Evolutionary conservation across 2,113 vertebrate genomes (phyloP).

Genomic region (Aphyosemion australe): DNA sequence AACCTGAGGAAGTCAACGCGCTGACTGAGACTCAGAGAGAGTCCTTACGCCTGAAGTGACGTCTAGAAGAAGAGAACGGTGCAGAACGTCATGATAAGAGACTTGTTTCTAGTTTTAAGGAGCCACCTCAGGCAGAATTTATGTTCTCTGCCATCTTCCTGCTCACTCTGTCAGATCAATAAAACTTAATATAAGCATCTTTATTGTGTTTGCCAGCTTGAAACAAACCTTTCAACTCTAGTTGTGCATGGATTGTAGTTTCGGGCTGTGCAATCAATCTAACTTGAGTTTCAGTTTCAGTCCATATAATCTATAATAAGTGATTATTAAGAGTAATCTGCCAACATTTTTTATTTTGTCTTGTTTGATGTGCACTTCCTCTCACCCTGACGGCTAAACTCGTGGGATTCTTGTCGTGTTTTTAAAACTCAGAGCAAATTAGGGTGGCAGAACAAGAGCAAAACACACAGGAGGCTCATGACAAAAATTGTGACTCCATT

Average conservation of each 20-base stretch:
- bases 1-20: slow-evolving; percentile 44
- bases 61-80: slow-evolving; percentile 61
- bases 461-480: no score
- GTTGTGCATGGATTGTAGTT: slow-evolving; percentile 4
- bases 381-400: no score
- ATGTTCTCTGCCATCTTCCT: slow-evolving; percentile 61
- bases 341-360: no score
- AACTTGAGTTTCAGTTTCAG: no score
- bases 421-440: no score
- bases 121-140: slow-evolving; percentile 71
- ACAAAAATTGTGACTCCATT: no score
- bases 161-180: slow-evolving; percentile 69
- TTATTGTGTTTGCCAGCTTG: slow-evolving; percentile 41
- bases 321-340: no score
- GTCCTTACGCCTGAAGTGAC: slow-evolving; percentile 75
- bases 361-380: no score
- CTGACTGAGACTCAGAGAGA: slow-evolving; percentile 42
- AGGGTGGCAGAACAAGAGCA: no score
- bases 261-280: not conserved
- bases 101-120: slow-evolving; percentile 71
- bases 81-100: slow-evolving; percentile 62
- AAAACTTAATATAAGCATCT: slow-evolving; percentile 46
- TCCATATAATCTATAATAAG: no score
- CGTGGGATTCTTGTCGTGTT: no score
- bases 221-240: slow-evolving; percentile 53